phyloP scores from a whole-genome alignment of 2,113 vertebrate genomes.

The Indicator indicator region DNA sequence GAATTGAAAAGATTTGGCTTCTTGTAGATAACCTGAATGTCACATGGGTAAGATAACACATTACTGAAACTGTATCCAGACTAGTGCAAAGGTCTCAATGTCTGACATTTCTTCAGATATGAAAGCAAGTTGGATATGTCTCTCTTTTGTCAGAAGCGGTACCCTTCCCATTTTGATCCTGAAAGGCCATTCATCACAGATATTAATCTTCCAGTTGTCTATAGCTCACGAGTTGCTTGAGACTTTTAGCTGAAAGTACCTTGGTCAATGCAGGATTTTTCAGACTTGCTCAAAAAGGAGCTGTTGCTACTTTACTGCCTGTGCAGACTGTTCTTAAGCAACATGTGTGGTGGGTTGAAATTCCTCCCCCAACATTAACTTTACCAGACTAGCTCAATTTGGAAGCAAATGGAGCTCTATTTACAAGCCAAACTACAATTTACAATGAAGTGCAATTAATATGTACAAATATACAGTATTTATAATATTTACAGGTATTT shows the following conservation, averaged over 20 bases:
- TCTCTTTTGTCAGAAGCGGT: background rate
- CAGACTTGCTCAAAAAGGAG: background rate
- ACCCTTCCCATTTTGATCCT: background rate
- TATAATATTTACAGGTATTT: no score
- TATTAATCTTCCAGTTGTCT: background rate
- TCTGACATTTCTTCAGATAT: conserved; percentile 3
- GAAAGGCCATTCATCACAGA: background rate
- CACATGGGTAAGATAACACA: background rate
- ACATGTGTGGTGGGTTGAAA: background rate
- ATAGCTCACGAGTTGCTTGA: background rate
- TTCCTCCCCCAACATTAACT: no score
- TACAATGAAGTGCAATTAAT: no score
- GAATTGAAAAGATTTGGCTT: background rate
- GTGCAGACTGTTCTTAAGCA: background rate
- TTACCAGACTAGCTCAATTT: no score
- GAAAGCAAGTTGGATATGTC: background rate
- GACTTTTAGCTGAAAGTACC: background rate
- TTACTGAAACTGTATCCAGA: background rate
- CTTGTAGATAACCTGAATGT: conserved; percentile 21
- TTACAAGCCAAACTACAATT: no score
- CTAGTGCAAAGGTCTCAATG: background rate
- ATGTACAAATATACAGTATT: no score
- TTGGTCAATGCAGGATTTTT: background rate
- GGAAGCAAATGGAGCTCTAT: no score
- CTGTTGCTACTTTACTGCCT: background rate